These are phyloP conservation scores for Acanthosepion lycidas DNA, from an alignment of 2,888 invertebrate genomes.

Conservation along the genomic window DNA sequence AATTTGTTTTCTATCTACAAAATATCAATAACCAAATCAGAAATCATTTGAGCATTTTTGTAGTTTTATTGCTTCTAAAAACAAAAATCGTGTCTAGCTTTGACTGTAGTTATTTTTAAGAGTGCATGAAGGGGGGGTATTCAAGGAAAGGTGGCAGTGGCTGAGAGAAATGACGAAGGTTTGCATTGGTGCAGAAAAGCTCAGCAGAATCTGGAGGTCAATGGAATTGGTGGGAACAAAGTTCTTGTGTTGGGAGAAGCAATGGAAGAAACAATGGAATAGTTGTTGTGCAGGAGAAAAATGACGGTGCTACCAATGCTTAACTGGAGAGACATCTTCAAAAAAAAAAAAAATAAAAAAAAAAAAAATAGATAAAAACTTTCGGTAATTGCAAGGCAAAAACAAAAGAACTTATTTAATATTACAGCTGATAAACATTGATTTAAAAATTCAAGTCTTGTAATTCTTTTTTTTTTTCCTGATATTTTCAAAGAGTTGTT, in stretches of 20 bases:
- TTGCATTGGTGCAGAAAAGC: too few relatives aligned
- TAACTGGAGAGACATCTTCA: not conserved
- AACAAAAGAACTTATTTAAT: not conserved
- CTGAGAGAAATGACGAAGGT: not conserved
- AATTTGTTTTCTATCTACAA: not conserved
- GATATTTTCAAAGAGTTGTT: too few relatives aligned
- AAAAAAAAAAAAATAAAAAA: not conserved
- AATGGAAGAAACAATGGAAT: not conserved
- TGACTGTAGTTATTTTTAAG: not conserved
- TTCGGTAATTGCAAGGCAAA: not conserved
- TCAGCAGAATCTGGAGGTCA: too few relatives aligned
- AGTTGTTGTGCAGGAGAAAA: not conserved
- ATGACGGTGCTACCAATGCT: not conserved
- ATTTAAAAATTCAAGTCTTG: too few relatives aligned
- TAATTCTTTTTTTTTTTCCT: too few relatives aligned
- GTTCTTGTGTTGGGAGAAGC: not conserved
- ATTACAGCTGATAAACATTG: too few relatives aligned
- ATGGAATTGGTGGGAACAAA: too few relatives aligned
- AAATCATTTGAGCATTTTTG: not conserved
- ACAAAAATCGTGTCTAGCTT: not conserved
- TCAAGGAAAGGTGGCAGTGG: not conserved
- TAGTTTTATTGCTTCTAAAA: not conserved
- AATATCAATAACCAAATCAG: too few relatives aligned
- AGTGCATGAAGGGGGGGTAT: too few relatives aligned
- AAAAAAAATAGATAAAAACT: too few relatives aligned